phyloP scores from a whole-genome alignment of 1,140 invertebrate genomes.

The Polypedilum pembai region DNA sequence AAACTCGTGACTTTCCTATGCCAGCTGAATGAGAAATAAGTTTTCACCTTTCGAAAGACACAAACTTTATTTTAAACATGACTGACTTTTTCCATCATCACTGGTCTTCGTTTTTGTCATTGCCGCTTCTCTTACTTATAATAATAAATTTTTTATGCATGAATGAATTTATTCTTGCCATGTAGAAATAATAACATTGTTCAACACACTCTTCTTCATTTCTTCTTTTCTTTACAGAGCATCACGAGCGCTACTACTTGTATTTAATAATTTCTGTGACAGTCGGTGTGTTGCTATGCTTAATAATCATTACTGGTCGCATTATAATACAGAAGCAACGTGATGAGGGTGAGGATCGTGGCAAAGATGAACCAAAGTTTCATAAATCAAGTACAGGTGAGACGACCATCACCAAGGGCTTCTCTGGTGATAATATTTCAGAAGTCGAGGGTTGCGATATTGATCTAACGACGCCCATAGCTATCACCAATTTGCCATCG shows the following conservation, averaged over 20 bases:
- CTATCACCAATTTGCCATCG: constrained; percentile 44
- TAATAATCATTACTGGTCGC: constrained; percentile 58
- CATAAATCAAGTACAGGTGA: constrained; percentile 48
- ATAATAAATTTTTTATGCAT: too few species aligned
- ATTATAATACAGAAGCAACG: constrained; percentile 54
- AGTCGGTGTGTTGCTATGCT: constrained; percentile 57
- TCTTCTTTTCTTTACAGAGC: constrained; percentile 51
- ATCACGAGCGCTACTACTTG: constrained; percentile 67
- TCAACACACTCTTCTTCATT: constrained; percentile 30
- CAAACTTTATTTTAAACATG: too few species aligned
- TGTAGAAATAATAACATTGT: not conserved
- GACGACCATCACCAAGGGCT: constrained; percentile 59
- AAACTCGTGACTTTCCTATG: too few species aligned
- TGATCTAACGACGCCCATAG: constrained; percentile 54
- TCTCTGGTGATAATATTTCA: constrained; percentile 57
- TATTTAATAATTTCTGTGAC: constrained; percentile 66
- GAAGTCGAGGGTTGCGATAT: constrained; percentile 62
- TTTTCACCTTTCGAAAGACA: too few species aligned
- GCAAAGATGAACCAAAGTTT: constrained; percentile 44
- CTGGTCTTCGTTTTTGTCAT: too few species aligned
- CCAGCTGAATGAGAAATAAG: too few species aligned
- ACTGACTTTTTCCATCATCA: too few species aligned
- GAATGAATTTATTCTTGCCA: not conserved
- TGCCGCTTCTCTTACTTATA: too few species aligned
- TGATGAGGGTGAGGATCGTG: constrained; percentile 44